Evolutionary conservation across 2,113 vertebrate genomes (phyloP), one percentile per base, ranked within the genome.

Genomic region (Numenius arquata): DNA sequence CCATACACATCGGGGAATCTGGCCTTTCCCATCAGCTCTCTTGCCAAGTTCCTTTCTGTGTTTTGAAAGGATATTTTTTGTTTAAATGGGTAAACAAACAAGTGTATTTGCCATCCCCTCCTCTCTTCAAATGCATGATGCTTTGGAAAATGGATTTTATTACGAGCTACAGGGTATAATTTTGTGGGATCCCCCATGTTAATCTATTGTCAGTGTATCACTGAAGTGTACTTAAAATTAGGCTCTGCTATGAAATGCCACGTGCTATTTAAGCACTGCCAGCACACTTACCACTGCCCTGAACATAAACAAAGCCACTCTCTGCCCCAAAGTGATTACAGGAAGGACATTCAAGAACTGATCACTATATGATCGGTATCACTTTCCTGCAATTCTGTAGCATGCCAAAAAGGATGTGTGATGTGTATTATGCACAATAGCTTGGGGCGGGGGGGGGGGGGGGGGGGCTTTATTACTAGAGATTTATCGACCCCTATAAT

Each of bases 161-260:
- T 91, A 43, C 29, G 58, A 81, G 40, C 84, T 81, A 90, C 45
- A 53, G 65, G 62, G 80, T 85, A 52, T 85, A 92, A 92, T 90
- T 94, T 75, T 61, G 30, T 82, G 90, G 70, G 65, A 82, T 86
- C 34, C 47, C 84, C 45, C 38, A 27, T 30, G 77, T 85, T 93
- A 94, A 73, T 87, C 55, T 80, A 50, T 20, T 89, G 86, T 40
- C 66, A 79, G 25, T 4, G 0, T 84, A 72, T 47, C 40, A 62
- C 58, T 85, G 66, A 81, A 90, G 62, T 50, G 36, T 53, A 38
- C 73, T 91, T 90, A 95, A 95, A 95, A 93, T 89, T 85, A 78
- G 56, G 58, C 40, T 87, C 12, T 56, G 47, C 62, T 94, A 17
- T 78, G 53, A 85, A 89, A 78, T 82, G 73, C 32, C 80, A 85